phyloP scores from a whole-genome alignment of 2,113 vertebrate species.

The Stomatorhinus ivindoensis region DNA sequence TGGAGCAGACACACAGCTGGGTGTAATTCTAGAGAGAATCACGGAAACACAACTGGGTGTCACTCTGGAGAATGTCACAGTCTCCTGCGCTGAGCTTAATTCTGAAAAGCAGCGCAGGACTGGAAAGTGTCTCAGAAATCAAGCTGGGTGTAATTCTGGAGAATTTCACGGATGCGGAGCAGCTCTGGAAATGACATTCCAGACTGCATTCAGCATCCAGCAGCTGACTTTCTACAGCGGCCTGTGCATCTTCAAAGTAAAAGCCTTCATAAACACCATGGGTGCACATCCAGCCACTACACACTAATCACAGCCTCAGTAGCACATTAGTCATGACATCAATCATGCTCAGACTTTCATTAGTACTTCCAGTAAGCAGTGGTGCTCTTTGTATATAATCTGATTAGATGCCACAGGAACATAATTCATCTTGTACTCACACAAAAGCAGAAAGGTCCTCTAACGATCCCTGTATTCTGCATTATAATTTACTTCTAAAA shows the following conservation, averaged over 20 bases:
- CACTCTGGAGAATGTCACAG: background rate
- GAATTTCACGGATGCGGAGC: background rate
- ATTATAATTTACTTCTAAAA: background rate
- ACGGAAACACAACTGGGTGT: background rate
- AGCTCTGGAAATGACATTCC: background rate
- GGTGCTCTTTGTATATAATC: background rate
- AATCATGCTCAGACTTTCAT: background rate
- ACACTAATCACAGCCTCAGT: background rate
- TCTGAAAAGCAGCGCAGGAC: background rate
- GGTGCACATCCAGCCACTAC: background rate
- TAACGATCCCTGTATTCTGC: background rate
- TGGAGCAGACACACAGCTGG: background rate
- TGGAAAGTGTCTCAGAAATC: background rate
- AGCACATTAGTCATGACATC: background rate
- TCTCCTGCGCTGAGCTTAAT: background rate
- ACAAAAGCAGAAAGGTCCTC: background rate
- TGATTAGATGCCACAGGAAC: slow-evolving; percentile 5
- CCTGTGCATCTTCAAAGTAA: background rate
- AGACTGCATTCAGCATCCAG: background rate
- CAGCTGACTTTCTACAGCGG: background rate
- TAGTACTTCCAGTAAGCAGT: background rate
- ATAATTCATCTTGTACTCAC: background rate
- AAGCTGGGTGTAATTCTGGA: background rate
- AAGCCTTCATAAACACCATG: background rate
- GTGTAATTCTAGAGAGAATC: background rate